These are phyloP conservation scores for Pinctada fucata DNA, from an alignment of 2,888 invertebrate genomes.

Conservation along the genomic window DNA sequence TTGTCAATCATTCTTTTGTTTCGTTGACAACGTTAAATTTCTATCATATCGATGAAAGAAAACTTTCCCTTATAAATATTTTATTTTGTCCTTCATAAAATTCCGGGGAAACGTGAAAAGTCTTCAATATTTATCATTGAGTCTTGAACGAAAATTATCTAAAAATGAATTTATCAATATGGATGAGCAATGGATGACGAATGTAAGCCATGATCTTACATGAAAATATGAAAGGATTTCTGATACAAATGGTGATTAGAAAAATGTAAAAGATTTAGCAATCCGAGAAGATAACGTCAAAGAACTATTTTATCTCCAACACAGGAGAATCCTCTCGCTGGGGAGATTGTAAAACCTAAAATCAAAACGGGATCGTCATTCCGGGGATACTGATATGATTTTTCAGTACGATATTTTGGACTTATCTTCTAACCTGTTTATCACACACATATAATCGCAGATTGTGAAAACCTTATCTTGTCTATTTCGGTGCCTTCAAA, in stretches of 20 bases:
- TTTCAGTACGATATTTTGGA: not conserved
- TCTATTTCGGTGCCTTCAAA: not conserved
- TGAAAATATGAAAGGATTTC: not conserved
- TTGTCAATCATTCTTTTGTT: too few relatives aligned
- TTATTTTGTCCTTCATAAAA: too few relatives aligned
- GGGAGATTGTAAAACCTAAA: not conserved
- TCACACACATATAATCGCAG: not conserved
- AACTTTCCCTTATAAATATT: too few relatives aligned
- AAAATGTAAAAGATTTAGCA: not conserved
- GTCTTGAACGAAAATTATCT: too few relatives aligned
- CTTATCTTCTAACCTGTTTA: not conserved
- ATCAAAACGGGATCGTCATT: not conserved
- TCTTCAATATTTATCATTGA: too few relatives aligned
- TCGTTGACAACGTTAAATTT: too few relatives aligned
- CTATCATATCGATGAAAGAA: too few relatives aligned
- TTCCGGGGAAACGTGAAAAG: too few relatives aligned
- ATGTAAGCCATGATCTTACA: too few relatives aligned
- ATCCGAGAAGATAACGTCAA: slow-evolving; percentile 2
- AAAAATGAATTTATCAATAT: too few relatives aligned
- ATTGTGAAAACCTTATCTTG: not conserved
- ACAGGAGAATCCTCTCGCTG: not conserved
- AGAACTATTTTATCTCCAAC: slow-evolving; percentile 13
- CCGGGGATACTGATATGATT: slow-evolving; percentile 1
- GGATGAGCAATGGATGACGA: too few relatives aligned
- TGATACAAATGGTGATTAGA: not conserved